Evolutionary conservation across 2,888 invertebrate species (phyloP).

Genomic region (Escarpia spicata): DNA sequence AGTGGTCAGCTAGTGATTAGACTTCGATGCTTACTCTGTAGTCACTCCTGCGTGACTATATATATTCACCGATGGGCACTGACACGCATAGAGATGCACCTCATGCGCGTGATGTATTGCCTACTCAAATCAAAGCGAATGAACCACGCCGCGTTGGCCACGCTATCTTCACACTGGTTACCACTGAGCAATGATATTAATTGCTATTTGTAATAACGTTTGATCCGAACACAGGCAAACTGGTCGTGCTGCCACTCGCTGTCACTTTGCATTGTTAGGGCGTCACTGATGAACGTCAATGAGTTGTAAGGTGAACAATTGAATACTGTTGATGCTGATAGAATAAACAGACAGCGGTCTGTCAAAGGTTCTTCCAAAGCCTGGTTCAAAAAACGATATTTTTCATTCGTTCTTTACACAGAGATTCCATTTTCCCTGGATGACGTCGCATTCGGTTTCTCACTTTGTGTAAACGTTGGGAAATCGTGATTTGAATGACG

Average conservation of each 20-base stretch:
- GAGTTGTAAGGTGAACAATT: background rate
- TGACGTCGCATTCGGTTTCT: no score
- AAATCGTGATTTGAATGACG: no score
- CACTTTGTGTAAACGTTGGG: no score
- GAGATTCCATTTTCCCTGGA: background rate
- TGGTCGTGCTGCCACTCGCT: background rate
- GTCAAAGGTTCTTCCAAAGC: background rate
- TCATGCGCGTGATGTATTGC: background rate
- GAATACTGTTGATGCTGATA: background rate
- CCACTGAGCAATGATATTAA: background rate
- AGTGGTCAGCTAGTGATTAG: background rate
- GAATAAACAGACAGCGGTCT: background rate
- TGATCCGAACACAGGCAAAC: background rate
- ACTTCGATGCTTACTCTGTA: background rate
- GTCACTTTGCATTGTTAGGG: background rate
- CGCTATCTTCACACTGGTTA: background rate
- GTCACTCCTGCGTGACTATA: background rate
- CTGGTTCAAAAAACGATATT: background rate
- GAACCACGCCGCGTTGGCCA: background rate
- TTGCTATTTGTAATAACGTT: background rate
- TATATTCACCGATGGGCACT: background rate
- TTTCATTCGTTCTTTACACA: background rate
- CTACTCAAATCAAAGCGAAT: background rate
- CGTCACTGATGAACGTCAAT: slow-evolving; percentile 8
- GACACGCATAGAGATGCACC: background rate